Evolutionary conservation across 2,113 vertebrate species (phyloP).

Genomic region (Micromys minutus): DNA sequence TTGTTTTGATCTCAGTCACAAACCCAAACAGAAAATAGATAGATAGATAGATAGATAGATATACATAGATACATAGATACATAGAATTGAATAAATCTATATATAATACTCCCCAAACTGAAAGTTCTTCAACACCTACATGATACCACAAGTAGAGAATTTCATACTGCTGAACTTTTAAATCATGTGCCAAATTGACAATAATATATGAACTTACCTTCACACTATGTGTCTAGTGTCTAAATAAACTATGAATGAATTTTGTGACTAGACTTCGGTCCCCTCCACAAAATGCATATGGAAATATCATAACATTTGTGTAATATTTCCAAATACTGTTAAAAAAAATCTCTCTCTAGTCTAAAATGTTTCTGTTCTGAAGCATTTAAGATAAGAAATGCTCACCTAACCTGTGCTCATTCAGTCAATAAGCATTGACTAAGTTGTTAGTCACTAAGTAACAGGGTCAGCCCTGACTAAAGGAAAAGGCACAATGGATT

Average conservation of each 20-base stretch:
- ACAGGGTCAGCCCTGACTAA: background rate
- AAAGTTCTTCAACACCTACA: background rate
- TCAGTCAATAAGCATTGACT: background rate
- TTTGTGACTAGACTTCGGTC: background rate
- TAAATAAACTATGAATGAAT: background rate
- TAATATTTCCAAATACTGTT: background rate
- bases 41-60: background rate
- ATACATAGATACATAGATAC: background rate
- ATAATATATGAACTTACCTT: background rate
- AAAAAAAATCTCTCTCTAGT: background rate
- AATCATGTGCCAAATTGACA: background rate
- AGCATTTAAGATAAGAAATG: background rate
- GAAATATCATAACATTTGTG: background rate
- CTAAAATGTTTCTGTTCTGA: background rate
- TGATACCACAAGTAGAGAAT: background rate
- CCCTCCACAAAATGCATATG: background rate
- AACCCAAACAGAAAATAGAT: background rate
- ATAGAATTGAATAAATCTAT: background rate
- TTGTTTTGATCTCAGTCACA: background rate
- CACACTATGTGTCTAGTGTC: background rate
- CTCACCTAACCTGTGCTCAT: background rate
- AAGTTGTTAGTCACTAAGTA: background rate
- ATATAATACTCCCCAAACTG: background rate
- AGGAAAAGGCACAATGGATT: background rate
- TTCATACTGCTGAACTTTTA: background rate